Base-by-base conservation (phyloP, 1,140 invertebrate species). In the Charaxes varanes region DNA sequence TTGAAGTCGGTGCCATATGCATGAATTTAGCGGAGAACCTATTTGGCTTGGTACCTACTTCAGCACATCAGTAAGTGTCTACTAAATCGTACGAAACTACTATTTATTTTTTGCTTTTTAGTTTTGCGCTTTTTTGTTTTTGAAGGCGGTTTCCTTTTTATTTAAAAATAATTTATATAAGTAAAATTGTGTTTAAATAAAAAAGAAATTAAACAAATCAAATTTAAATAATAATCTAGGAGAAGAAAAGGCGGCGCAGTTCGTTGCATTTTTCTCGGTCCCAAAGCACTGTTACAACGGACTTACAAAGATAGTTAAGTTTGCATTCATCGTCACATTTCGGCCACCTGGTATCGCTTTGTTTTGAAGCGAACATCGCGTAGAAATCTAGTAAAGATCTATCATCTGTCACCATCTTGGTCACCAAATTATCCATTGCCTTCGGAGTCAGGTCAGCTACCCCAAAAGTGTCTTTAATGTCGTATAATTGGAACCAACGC, bases 401-500 rank as follows among this genome's bases (percentile, higher is more conserved):
- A 4, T 73, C 45, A 8, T 56, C 57, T 6, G 74, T 78, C 2
- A 80, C 85, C 87, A 89, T 88, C 19, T 64, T 53, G n/a, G 73
- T 27, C 0, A 89, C 59, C 26, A 89, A 56, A n/a, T 67, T 34
- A 16, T 87, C 69, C 30, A 90, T 61, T 15, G 85, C 76, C 1
- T 55, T 40, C 0, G 87, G 76, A 2, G 74, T 71, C 0, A 89
- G 65, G 27, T 86, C 79, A 4, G 62, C 19, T 0, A 92, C 51
- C 7, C 77, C 82, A 59, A 89, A 93, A 24, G 86, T 86, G 22
- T 89, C 85, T 53, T 85, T 88, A 42, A 93, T 91, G 4, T 88
- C 87, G 58, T 93, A 94, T 4, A 90, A 84, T 62, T 88, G 83
- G 30, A 85, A 88, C 91, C 92, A 93, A 12, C 79, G 58, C 0